Evolutionary conservation across 2,797 vertebrate genomes (phyloP).

Genomic region (Microtus agrestis): DNA sequence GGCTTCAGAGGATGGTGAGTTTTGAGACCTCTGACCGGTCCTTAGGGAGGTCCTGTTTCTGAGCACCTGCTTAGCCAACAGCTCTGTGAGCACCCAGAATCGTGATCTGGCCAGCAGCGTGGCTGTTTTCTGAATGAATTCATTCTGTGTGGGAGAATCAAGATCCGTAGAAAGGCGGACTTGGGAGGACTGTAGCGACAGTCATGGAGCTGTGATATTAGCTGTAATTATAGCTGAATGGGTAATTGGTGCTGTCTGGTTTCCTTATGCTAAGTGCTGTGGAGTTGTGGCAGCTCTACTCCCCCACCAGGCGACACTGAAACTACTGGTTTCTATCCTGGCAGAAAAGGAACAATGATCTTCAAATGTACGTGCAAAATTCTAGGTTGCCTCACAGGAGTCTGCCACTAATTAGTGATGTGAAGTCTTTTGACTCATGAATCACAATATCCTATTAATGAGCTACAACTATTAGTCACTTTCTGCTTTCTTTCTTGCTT

Average conservation of each 20-base stretch:
- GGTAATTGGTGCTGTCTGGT: constrained; percentile 72
- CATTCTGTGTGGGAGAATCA: not conserved
- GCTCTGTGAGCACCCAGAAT: not conserved
- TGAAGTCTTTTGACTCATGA: constrained; percentile 67
- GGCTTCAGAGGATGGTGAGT: constrained; percentile 95
- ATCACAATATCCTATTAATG: constrained; percentile 63
- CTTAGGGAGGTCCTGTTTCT: not conserved
- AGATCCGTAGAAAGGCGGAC: not conserved
- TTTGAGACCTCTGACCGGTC: not conserved
- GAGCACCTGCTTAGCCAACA: not conserved
- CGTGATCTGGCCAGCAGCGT: not conserved
- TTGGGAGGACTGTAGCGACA: constrained; percentile 28
- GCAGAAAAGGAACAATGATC: constrained; percentile 66
- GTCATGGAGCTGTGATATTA: constrained; percentile 16
- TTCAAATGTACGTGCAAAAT: constrained; percentile 67
- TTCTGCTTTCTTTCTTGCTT: not conserved
- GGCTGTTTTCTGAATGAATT: not conserved
- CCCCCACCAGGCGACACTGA: constrained; percentile 24
- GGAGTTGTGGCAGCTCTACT: not conserved
- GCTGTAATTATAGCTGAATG: constrained; percentile 72
- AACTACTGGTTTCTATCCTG: constrained; percentile 64
- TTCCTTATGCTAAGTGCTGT: constrained; percentile 50
- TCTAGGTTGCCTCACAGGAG: constrained; percentile 35
- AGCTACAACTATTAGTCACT: constrained; percentile 62
- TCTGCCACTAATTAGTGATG: constrained; percentile 69